Evolutionary conservation across 2,888 invertebrate genomes (phyloP), one percentile per base, ranked within the genome.

Genomic region (Eilema depressum): DNA sequence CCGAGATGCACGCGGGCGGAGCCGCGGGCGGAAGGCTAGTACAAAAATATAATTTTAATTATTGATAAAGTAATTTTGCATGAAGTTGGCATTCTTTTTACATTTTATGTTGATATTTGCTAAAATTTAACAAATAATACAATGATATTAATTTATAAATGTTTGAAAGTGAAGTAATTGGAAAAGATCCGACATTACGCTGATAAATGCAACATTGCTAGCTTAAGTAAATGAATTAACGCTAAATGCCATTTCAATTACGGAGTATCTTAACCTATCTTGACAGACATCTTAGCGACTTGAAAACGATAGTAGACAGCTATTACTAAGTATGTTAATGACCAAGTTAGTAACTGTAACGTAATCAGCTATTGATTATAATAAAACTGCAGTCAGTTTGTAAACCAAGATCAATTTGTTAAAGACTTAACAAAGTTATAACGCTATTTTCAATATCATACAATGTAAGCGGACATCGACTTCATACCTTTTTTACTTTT

Each of bases 201-300:
- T 25, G 17, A 14, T 67, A 61, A n/a, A n/a, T 53, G 30, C 62
- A 68, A 68, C 30, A 41, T 53, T 30, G 56, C 17, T 53, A 64
- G 14, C n/a, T 20, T 69, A 26, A 47, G 25, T 63, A 37, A 41
- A 28, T 64, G 30, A 23, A 63, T 68, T 68, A 3, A 57, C 20
- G 14, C 8, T 57, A 26, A 68, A 64, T 53, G 59, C 28, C 23
- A 47, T 65, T 69, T 41, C 30, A 69, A 69, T 69, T 64, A 60
- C 60, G 41, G 20, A 28, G 23, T 60, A 53, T 59, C 47, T 64
- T 30, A 47, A 64, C 20, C 25, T 60, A 53, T 59, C 47, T 64
- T 30, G 60, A 64, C 20, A 64, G 41, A 47, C 14, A 69, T 63
- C 47, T 30, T 20, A n/a, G 26, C 41, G 11, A 26, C 37, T 66